Base-by-base conservation (phyloP, 2,888 invertebrate genomes). In the Calliscelio sp. region DNA sequence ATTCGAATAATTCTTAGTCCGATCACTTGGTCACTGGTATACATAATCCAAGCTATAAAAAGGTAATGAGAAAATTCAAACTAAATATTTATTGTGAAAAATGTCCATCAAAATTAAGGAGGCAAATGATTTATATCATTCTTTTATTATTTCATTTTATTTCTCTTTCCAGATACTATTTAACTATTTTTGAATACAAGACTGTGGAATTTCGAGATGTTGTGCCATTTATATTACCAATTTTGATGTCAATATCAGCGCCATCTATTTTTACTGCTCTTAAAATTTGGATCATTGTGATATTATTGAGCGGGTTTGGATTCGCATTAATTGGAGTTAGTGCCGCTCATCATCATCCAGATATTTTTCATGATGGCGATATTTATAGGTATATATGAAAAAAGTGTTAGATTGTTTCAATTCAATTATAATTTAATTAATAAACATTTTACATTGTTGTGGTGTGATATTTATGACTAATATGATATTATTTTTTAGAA, bases 321-420 rank as follows among this genome's bases (percentile, higher is more conserved):
- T 96, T 97, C 89, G 94, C 93, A 14, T 87, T 94, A 0, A 95
- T 96, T 75, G 97, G 95, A 1, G 89, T 96, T 0, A 96, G 95
- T 90, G 97, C 96, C 0, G 96, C 96, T 0, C 97, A 97, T 93
- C 97, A 97, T 90, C 96, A 97, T 91, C 97, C 97, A 0, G 95
- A 95, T 35, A 96, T 97, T 78, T 96, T 96, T 88, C 97, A 97
- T 90, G 97, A 97, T 88, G 97, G 97, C 1, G 97, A 97, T 91
- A 93, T 95, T 65, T 94, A 94, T 44, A 94, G 95, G 96, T 96
- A 51, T n/a, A n/a, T n/a, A n/a, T n/a, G n/a, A n/a, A n/a, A n/a
- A n/a, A n/a, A n/a, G n/a, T n/a, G n/a, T n/a, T n/a, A n/a, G n/a
- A n/a, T n/a, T n/a, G n/a, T n/a, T n/a, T n/a, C n/a, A n/a, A n/a